Percentiles rank a stretch among this genome's conserved stretches.
These are phyloP conservation scores for Saguinus midas DNA, from an alignment of 2,113 vertebrate genomes.

Conservation along the genomic window DNA sequence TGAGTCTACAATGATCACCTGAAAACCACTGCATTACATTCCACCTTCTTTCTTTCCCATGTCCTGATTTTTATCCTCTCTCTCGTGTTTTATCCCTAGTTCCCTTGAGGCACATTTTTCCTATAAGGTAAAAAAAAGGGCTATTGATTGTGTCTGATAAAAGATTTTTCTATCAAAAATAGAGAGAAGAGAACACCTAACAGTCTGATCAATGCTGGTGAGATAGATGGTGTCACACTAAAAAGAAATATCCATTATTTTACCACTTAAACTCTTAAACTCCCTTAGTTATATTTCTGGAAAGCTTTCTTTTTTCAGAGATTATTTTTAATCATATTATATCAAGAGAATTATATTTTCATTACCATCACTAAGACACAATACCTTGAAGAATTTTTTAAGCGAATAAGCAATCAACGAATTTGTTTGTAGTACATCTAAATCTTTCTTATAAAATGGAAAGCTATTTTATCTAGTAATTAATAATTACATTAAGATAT, in stretches of 20 bases:
- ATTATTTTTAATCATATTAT: conserved; percentile 29
- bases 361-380: not conserved
- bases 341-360: not conserved
- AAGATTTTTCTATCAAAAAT: conserved; percentile 50
- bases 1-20: not conserved
- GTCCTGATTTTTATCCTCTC: not conserved
- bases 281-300: not conserved
- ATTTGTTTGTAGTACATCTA: not conserved
- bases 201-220: not conserved
- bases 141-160: conserved; percentile 56
- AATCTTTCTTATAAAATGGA: not conserved
- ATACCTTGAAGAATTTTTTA: not conserved
- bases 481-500: not conserved
- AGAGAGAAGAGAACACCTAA: not conserved
- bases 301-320: not conserved
- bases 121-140: conserved; percentile 49
- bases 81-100: not conserved
- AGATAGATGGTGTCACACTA: not conserved
- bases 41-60: not conserved
- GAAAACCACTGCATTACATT: not conserved
- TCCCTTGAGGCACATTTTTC: conserved; percentile 38
- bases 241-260: not conserved
- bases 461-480: not conserved
- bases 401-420: not conserved
- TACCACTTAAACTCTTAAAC: not conserved